These are phyloP conservation scores for Polydrusus cervinus DNA, from an alignment of 2,888 invertebrate genomes.

Conservation along the genomic window DNA sequence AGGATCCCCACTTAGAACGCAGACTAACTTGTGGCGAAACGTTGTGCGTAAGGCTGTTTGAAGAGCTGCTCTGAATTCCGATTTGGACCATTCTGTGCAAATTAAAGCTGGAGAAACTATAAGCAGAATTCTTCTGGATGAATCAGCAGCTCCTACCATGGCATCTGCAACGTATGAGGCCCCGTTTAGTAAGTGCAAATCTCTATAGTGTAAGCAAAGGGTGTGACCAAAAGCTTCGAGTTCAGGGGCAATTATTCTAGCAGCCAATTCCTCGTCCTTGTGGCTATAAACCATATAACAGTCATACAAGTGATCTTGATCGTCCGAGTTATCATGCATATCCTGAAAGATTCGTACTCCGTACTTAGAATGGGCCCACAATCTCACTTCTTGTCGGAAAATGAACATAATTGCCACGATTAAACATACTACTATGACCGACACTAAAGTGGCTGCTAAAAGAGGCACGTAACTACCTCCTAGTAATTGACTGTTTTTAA, in stretches of 20 bases:
- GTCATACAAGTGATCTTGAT: conserved; percentile 78
- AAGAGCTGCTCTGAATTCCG: conserved; percentile 87
- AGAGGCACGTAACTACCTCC: conserved; percentile 84
- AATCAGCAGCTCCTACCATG: conserved; percentile 77
- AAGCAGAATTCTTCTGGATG: conserved; percentile 83
- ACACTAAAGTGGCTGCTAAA: conserved; percentile 81
- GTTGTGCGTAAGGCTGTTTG: conserved; percentile 83
- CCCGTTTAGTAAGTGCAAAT: conserved; percentile 75
- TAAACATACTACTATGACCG: conserved; percentile 80
- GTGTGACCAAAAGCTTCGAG: conserved; percentile 82
- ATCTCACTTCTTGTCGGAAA: conserved; percentile 84
- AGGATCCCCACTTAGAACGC: conserved; percentile 80
- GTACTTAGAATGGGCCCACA: conserved; percentile 87
- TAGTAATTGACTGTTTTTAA: conserved; percentile 77
- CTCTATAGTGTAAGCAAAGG: conserved; percentile 82
- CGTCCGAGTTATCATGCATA: conserved; percentile 59
- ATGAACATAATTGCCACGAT: conserved; percentile 81
- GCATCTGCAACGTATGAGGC: conserved; percentile 78
- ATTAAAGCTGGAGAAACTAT: conserved; percentile 87
- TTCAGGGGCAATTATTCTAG: conserved; percentile 80
- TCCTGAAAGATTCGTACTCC: conserved; percentile 84
- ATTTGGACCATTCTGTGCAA: conserved; percentile 87
- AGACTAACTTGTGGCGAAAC: conserved; percentile 76
- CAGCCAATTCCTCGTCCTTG: conserved; percentile 84
- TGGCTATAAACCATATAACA: conserved; percentile 91